Evolutionary conservation across 2,888 invertebrate species (phyloP), one percentile per base, ranked within the genome.

Genomic region (Thelaira solivaga): DNA sequence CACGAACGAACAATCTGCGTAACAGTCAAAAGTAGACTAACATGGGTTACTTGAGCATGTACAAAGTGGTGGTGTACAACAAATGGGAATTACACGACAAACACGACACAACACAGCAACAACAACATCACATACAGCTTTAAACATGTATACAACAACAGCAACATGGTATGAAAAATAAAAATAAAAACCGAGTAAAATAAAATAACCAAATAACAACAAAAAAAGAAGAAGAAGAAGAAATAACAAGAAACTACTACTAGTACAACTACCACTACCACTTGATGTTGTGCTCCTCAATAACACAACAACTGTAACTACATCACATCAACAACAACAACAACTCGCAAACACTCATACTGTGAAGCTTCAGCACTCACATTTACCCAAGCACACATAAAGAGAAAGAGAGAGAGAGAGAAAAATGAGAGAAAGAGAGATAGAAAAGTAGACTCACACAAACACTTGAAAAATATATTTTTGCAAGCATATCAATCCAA

Each of bases 21-120:
- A 88, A 88, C 89, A 88, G 88, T 88, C 88, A 88, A 88, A 89
- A 87, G 87, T 87, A 88, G 88, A 88, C 88, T 88, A 88, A 88
- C 89, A 88, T 86, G 87, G 87, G 85, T 87, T 87, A 85, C 85
- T 86, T 87, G 86, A 86, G 87, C 85, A 86, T 86, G 87, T 86
- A 88, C 86, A 86, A 87, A 86, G 85, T 87, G 86, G 75, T 76
- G 76, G 76, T 79, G 80, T 76, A 80, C 76, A 76, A 80, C 80
- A 87, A 87, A 86, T 87, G 87, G 86, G 87, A 85, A 86, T 86
- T 86, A 88, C 87, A 86, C 86, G 86, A 86, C 86, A 86, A 87
- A 79, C 81, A 79, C 76, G 77, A 81, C 78, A 81, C 67, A 74
- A 80, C 74, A 73, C 80, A 81, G 81, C 78, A 79, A 76, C 74